Evolutionary conservation across 2,113 vertebrate genomes (phyloP).

Genomic region (Mesoclemmys tuberculata): DNA sequence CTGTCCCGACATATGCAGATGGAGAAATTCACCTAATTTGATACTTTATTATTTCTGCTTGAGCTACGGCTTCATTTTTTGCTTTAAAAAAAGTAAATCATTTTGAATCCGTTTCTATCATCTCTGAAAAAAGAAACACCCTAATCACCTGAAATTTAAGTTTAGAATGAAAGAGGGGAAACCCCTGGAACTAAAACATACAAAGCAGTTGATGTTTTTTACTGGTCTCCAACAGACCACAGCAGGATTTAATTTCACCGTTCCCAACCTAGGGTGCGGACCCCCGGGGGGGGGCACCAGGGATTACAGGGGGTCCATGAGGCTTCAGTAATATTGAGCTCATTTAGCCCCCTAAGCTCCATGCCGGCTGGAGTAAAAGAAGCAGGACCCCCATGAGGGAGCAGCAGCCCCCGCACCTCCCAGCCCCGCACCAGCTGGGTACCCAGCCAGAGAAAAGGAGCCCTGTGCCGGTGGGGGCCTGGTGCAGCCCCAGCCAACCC

Average conservation of each 20-base stretch:
- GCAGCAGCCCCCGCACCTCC: too few species aligned
- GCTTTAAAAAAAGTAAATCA: neutral
- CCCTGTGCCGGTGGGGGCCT: too few species aligned
- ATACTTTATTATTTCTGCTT: fast-evolving
- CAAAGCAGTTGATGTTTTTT: neutral
- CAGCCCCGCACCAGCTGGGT: too few species aligned
- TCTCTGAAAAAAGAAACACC: neutral
- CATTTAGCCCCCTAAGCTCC: too few species aligned
- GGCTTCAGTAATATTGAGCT: too few species aligned
- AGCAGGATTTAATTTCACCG: neutral
- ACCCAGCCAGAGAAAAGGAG: too few species aligned
- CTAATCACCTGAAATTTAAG: neutral
- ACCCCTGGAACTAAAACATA: neutral
- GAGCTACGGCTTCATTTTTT: neutral
- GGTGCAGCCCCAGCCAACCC: too few species aligned
- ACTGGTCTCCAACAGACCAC: neutral
- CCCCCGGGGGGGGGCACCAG: too few species aligned
- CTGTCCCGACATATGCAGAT: neutral
- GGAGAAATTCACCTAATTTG: neutral
- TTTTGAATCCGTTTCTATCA: neutral
- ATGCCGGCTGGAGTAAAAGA: too few species aligned
- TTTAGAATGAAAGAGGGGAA: neutral
- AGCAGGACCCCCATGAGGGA: too few species aligned
- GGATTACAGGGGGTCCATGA: too few species aligned
- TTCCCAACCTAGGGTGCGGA: too few species aligned